Evolutionary conservation across 1,140 invertebrate genomes (phyloP).

Genomic region (Drepana arcuata): DNA sequence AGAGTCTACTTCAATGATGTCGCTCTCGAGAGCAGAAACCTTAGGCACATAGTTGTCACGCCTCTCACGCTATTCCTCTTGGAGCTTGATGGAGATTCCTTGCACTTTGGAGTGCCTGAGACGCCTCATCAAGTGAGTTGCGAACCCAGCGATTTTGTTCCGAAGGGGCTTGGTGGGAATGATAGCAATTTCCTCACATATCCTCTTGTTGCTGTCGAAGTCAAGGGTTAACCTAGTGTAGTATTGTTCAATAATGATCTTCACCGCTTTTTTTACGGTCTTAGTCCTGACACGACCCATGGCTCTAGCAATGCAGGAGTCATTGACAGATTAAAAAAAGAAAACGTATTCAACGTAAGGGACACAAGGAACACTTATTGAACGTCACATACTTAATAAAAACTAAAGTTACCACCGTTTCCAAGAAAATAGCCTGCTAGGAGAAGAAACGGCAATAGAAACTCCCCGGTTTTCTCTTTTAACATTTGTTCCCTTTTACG

Average conservation of each 20-base stretch:
- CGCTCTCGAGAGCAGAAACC: constrained; percentile 94
- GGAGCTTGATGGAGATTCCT: constrained; percentile 99
- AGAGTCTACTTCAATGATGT: constrained; percentile 96
- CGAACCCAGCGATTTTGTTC: constrained; percentile 99
- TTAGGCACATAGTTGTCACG: constrained; percentile 99
- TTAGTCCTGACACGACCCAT: constrained; percentile 99
- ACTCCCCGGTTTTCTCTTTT: no score
- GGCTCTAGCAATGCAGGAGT: no score
- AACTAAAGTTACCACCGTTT: no score
- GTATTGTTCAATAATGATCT: constrained; percentile 99
- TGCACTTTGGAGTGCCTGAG: constrained; percentile 96
- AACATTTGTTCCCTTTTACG: no score
- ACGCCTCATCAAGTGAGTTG: constrained; percentile 99
- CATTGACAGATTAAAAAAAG: constrained; percentile 56
- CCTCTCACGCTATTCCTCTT: constrained; percentile 98
- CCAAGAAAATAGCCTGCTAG: no score
- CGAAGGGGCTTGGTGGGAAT: constrained; percentile 97
- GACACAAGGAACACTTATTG: no score
- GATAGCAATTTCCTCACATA: constrained; percentile 99
- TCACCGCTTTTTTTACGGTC: constrained; percentile 99
- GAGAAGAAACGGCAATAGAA: no score
- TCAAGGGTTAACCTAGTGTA: constrained; percentile 97
- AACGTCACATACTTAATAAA: no score
- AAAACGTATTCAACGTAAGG: no score
- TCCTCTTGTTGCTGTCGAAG: constrained; percentile 99